These are phyloP conservation scores for Drosophila kurseongensis DNA, from an alignment of 1,140 invertebrate genomes.

Conservation along the genomic window DNA sequence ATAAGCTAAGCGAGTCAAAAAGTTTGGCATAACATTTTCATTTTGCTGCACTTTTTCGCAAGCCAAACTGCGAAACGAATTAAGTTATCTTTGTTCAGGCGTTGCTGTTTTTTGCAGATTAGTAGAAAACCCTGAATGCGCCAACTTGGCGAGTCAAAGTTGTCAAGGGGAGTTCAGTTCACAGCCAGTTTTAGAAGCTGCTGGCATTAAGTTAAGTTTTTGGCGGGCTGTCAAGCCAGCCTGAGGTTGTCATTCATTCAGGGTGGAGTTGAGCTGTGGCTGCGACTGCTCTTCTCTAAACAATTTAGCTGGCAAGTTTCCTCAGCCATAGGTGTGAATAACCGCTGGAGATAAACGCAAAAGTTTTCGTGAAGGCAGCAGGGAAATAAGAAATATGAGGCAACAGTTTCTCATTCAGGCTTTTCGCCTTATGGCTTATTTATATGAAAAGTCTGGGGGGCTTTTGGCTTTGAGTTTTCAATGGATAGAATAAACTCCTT, in stretches of 20 bases:
- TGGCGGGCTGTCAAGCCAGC: conserved; percentile 38
- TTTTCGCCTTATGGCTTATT: conserved; percentile 7
- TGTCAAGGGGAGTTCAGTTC: conserved; percentile 8
- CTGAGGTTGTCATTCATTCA: conserved; percentile 30
- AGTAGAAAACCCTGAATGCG: conserved; percentile 39
- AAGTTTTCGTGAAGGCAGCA: conserved; percentile 19
- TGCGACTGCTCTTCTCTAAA: conserved; percentile 14
- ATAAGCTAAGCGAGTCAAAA: conserved; percentile 37
- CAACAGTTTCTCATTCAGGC: conserved; percentile 15
- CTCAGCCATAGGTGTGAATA: conserved; percentile 70
- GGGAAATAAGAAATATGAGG: conserved; percentile 4
- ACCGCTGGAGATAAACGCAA: conserved; percentile 51
- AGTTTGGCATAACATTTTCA: conserved; percentile 48
- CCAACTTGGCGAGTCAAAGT: conserved; percentile 40
- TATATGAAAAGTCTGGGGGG: neutral
- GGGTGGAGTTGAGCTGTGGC: conserved; percentile 17
- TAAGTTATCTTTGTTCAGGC: conserved; percentile 42
- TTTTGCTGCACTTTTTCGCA: conserved; percentile 40
- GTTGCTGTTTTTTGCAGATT: conserved; percentile 51
- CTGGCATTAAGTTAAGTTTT: conserved; percentile 51
- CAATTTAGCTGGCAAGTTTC: conserved; percentile 23
- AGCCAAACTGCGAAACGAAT: conserved; percentile 33
- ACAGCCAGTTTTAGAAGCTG: neutral
- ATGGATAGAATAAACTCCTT: neutral
- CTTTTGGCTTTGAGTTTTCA: neutral